Percentiles rank a stretch among this genome's conserved stretches.
Conservation (phyloP, 2,797 vertebrate genomes). For the Sebastes minor region DNA sequence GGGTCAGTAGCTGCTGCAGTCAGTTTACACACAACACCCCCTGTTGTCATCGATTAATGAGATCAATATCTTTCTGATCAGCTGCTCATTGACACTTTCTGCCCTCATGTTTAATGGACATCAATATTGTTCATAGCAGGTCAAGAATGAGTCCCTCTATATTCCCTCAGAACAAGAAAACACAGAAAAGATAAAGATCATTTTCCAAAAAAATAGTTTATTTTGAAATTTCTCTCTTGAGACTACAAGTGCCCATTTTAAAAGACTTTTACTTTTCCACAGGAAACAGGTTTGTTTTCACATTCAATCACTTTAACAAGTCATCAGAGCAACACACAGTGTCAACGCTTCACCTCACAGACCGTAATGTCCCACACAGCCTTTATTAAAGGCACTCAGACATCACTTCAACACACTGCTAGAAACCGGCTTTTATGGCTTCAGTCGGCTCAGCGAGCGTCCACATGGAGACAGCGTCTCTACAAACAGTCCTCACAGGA, state of each 20-base stretch:
- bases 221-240: background rate
- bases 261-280: constrained; percentile 4
- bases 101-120: background rate
- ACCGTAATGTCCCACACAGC: background rate
- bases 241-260: background rate
- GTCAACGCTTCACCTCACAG: constrained; percentile 27
- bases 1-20: constrained; percentile 11
- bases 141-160: background rate
- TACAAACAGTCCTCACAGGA: constrained; percentile 4
- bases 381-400: constrained; percentile 21
- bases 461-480: background rate
- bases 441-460: background rate
- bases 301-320: background rate
- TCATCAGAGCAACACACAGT: constrained; percentile 27
- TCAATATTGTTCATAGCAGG: background rate
- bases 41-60: background rate
- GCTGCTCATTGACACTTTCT: background rate
- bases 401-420: too few relatives aligned
- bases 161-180: background rate
- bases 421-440: too few relatives aligned
- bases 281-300: constrained; percentile 23
- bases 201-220: background rate
- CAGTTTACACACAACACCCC: background rate
- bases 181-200: background rate
- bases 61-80: constrained; percentile 1